phyloP scores from a whole-genome alignment of 2,888 invertebrate species.

The Arrhopalites spinosus region DNA sequence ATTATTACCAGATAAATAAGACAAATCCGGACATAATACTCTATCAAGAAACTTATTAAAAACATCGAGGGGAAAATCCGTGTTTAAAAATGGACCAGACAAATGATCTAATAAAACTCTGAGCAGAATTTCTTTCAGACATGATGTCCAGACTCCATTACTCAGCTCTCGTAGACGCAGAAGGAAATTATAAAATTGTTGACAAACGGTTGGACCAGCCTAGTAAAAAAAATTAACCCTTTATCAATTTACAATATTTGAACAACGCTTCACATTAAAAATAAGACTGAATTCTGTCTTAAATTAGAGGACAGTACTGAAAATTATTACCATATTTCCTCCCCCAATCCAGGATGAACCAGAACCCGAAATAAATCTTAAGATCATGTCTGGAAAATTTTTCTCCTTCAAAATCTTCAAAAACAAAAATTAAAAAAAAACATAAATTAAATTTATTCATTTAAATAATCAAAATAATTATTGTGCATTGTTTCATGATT shows the following conservation, averaged over 20 bases:
- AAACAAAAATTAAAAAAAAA: no score
- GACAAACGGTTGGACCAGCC: slow-evolving; percentile 79
- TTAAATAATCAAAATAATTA: no score
- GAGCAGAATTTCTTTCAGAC: slow-evolving; percentile 53
- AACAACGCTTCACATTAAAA: background rate
- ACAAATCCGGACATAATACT: slow-evolving; percentile 69
- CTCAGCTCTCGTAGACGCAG: slow-evolving; percentile 67
- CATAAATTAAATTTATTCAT: no score
- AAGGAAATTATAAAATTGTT: slow-evolving; percentile 73
- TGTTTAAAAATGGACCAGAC: slow-evolving; percentile 59
- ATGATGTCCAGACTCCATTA: slow-evolving; percentile 53
- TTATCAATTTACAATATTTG: no score
- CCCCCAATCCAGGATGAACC: slow-evolving; percentile 58
- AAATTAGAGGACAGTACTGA: no score
- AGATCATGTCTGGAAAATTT: slow-evolving; percentile 62
- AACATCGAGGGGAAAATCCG: slow-evolving; percentile 70
- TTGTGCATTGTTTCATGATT: no score
- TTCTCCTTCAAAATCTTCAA: slow-evolving; percentile 55
- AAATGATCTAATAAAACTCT: slow-evolving; percentile 51
- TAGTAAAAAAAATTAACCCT: slow-evolving; percentile 58
- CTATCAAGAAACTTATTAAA: slow-evolving; percentile 73
- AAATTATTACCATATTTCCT: no score
- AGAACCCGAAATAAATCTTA: slow-evolving; percentile 71
- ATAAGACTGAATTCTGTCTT: no score
- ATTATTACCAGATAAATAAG: slow-evolving; percentile 72